Base-by-base conservation (phyloP, 2,797 vertebrate genomes). In the Menidia menidia region DNA sequence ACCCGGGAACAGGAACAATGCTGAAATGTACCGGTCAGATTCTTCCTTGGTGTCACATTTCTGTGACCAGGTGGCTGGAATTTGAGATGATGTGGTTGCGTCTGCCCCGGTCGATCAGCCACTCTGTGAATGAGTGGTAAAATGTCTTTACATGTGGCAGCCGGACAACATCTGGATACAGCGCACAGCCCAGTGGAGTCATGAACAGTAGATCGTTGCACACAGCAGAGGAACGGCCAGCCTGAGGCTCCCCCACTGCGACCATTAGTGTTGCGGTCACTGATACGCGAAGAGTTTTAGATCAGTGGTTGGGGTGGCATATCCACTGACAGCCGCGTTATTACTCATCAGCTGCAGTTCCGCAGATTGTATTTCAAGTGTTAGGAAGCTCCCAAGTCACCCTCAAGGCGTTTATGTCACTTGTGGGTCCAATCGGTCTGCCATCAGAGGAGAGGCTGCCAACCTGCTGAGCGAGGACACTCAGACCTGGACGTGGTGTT, bases 331-430 rank as follows among this genome's bases (percentile, higher is more conserved):
- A 89, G 88, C 59, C 65, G 59, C 67, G 84, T 93, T 92, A 93
- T 94, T 94, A 92, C 92, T 90, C 93, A 92, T 93, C 92, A 88
- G 90, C 81, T 89, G 80, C 88, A 84, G 91, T 93, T 92, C 92
- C 89, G 89, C 88, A 88, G 91, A 93, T 95, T 88, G 73, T 88
- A 60, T 95, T 94, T 94, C 94, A 93, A 74, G 87, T 85, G 84
- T 87, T 80, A 88, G 92, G 92, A 92, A 88, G 93, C 89, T 92
- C 93, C 91, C 64, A 41, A 92, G 87, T 91, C 82, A 78, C 85
- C 89, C 81, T 85, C 69, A 6, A 85, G 85, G 88, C 81, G 76
- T 92, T 92, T 89, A 87, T 94, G 90, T 93, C 91, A 91, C 81
- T 70, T 81, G 84, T 87, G 75, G 82, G 85, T 92, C 83, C 67